These are phyloP conservation scores for Lepidocolaptes lacrymiger DNA, from an alignment of 2,797 vertebrate species.

Conservation along the genomic window DNA sequence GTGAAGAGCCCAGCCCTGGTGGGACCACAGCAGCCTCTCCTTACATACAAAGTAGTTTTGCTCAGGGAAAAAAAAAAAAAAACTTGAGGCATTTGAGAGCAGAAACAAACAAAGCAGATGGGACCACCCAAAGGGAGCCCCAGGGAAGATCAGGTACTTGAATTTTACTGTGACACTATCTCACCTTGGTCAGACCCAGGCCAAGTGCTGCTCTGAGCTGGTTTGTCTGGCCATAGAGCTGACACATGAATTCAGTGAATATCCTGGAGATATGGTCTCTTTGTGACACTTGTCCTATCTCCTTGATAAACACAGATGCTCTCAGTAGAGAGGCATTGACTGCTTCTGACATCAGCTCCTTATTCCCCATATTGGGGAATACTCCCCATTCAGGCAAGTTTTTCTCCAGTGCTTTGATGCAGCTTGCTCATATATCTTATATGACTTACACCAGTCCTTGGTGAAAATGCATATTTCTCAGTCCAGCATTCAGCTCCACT, in stretches of 20 bases:
- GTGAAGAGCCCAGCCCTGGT: rapidly evolving
- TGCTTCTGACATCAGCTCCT: neutral
- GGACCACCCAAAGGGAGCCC: neutral
- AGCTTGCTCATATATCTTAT: neutral
- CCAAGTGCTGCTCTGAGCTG: neutral
- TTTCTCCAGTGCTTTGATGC: neutral
- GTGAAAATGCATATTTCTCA: neutral
- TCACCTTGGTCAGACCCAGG: neutral
- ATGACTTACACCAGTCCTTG: neutral
- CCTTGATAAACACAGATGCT: neutral
- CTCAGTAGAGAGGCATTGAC: neutral
- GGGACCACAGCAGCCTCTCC: neutral
- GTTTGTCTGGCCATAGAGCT: neutral
- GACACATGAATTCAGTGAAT: neutral
- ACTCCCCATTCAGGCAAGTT: neutral
- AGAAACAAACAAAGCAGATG: neutral
- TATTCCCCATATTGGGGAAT: neutral
- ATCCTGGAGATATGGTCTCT: neutral
- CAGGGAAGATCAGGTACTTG: neutral
- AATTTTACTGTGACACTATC: neutral
- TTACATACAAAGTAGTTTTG: neutral
- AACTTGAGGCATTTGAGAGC: neutral
- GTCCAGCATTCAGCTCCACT: neutral
- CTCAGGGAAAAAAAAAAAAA: rapidly evolving
- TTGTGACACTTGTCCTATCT: neutral